phyloP scores from a whole-genome alignment of 2,797 vertebrate genomes.

The Cetoscarus ocellatus region DNA sequence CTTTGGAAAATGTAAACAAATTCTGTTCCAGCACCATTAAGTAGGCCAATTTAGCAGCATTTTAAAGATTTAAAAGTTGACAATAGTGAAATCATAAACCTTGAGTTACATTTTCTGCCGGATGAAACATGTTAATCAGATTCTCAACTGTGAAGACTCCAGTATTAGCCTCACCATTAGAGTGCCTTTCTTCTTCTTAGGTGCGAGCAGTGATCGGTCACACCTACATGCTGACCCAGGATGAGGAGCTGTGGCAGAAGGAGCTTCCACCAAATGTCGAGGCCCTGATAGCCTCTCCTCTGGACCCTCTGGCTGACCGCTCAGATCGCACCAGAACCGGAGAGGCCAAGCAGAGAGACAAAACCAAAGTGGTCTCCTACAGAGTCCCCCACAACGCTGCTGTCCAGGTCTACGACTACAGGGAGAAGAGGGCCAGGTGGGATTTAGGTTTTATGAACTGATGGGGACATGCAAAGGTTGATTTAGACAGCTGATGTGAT shows the following conservation, averaged over 20 bases:
- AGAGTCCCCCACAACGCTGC: constrained; percentile 92
- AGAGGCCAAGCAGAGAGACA: accelerated
- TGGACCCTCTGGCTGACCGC: constrained; percentile 87
- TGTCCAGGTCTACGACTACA: constrained; percentile 95
- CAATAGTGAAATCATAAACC: too few relatives aligned
- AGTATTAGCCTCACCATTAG: too few relatives aligned
- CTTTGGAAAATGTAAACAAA: too few relatives aligned
- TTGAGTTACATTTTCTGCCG: too few relatives aligned
- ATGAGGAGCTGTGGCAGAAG: constrained; percentile 93
- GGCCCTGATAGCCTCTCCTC: constrained; percentile 75
- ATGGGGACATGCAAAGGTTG: accelerated
- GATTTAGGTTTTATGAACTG: neutral
- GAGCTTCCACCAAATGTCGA: constrained; percentile 88
- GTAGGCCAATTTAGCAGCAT: too few relatives aligned
- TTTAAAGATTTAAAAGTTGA: too few relatives aligned
- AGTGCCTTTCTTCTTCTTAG: constrained; percentile 59
- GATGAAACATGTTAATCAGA: too few relatives aligned
- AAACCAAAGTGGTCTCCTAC: constrained; percentile 88
- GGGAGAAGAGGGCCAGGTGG: constrained; percentile 90
- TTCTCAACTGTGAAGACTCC: too few relatives aligned
- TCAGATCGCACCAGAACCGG: constrained; percentile 34
- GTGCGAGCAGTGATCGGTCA: constrained; percentile 90
- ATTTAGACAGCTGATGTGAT: neutral
- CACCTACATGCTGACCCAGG: constrained; percentile 93
- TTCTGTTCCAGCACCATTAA: too few relatives aligned